Percentiles rank a stretch among this genome's conserved stretches.
These are phyloP conservation scores for Acridotheres tristis DNA, from an alignment of 2,797 vertebrate species.

Conservation along the genomic window DNA sequence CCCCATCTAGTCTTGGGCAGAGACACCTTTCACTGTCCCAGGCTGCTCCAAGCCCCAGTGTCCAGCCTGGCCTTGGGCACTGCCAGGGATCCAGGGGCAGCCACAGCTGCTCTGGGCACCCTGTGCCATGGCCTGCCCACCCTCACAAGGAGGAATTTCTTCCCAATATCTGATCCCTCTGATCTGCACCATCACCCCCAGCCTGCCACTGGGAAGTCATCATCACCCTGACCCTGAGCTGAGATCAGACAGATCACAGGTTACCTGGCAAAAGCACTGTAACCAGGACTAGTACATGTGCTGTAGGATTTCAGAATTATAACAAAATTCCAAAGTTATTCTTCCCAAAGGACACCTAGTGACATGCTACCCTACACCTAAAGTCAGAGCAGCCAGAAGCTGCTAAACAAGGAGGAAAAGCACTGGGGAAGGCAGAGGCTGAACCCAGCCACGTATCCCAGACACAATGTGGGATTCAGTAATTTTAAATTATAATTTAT, in stretches of 20 bases:
- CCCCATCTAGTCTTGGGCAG: background rate
- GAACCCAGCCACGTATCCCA: accelerated
- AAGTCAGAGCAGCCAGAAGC: background rate
- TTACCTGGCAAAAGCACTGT: background rate
- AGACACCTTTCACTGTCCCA: background rate
- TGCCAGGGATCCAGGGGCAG: background rate
- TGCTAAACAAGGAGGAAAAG: background rate
- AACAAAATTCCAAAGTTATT: background rate
- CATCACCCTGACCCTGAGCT: background rate
- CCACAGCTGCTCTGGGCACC: background rate
- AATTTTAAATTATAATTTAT: background rate
- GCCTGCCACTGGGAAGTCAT: accelerated
- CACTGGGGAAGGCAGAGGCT: background rate
- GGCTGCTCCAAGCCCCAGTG: background rate
- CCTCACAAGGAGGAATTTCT: background rate
- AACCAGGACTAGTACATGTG: background rate
- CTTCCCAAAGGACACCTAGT: background rate
- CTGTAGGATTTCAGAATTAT: background rate
- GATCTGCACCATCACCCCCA: no score
- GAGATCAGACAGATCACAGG: background rate
- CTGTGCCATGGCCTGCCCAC: accelerated
- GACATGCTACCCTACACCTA: background rate
- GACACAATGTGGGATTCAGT: accelerated
- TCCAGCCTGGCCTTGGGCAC: background rate
- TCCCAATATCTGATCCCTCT: background rate